phyloP scores from a whole-genome alignment of 2,888 invertebrate species.

The Catocala sponsa region DNA sequence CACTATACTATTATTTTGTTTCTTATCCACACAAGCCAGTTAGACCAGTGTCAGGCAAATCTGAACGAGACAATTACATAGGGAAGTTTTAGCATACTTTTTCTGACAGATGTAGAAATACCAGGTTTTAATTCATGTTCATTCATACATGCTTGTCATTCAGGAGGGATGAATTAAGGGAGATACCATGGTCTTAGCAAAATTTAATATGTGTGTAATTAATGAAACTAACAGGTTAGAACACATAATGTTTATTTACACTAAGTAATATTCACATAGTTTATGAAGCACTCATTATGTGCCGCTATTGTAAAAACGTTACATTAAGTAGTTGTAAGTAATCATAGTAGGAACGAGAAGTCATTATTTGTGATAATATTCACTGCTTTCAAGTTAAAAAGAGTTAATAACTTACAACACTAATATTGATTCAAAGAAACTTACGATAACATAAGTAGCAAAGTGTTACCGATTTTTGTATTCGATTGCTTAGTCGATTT shows the following conservation, averaged over 20 bases:
- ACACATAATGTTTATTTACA: constrained; percentile 87
- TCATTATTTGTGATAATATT: constrained; percentile 33
- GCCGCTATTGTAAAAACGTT: constrained; percentile 35
- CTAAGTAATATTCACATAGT: constrained; percentile 78
- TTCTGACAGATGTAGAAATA: too few species aligned
- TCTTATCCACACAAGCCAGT: too few species aligned
- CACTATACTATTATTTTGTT: too few species aligned
- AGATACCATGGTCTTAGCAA: too few species aligned
- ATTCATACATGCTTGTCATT: too few species aligned
- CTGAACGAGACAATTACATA: too few species aligned
- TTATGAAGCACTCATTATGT: constrained; percentile 39
- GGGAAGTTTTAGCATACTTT: too few species aligned
- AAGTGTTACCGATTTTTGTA: neutral
- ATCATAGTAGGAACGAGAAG: constrained; percentile 58
- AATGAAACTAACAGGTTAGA: constrained; percentile 58
- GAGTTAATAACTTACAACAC: neutral
- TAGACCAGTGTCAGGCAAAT: too few species aligned
- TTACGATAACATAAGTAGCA: neutral
- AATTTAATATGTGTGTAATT: neutral
- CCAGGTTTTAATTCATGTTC: too few species aligned
- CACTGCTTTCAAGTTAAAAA: constrained; percentile 18
- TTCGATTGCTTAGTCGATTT: constrained; percentile 8
- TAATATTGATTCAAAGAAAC: too few species aligned
- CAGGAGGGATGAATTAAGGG: too few species aligned
- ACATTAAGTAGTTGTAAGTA: constrained; percentile 41